A percentile compares a stretch with the other conserved stretches of the same genome.
phyloP scores from a whole-genome alignment of 1,140 invertebrate genomes.

The Drosophila kepulauana region DNA sequence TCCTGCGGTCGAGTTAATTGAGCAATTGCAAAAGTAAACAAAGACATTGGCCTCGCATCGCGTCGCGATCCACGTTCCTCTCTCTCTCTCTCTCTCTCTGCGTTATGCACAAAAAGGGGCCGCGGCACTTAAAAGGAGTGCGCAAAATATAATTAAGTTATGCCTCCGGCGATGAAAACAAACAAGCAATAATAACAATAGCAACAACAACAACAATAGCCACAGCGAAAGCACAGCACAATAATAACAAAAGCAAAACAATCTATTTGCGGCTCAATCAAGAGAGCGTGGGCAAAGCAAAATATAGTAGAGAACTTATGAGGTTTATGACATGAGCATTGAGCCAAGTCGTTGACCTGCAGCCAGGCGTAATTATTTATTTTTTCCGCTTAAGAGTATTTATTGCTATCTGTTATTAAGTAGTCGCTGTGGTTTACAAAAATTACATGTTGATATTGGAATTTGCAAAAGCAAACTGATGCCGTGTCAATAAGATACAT shows the following conservation, averaged over 20 bases:
- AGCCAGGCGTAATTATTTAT: background rate
- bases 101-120: background rate
- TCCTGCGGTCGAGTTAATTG: slow-evolving; percentile 62
- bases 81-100: too few species aligned
- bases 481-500: too few species aligned
- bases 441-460: background rate
- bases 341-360: slow-evolving; percentile 9
- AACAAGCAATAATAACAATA: slow-evolving; percentile 43
- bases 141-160: slow-evolving; percentile 64
- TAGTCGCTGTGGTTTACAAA: background rate
- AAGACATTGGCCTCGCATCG: slow-evolving; percentile 27
- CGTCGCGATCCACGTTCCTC: too few species aligned
- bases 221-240: background rate
- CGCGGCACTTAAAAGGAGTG: slow-evolving; percentile 39
- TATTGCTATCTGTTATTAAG: background rate
- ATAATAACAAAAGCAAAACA: slow-evolving; percentile 26
- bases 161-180: slow-evolving; percentile 46
- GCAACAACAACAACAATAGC: slow-evolving; percentile 10
- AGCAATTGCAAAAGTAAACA: slow-evolving; percentile 66
- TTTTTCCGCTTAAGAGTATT: background rate
- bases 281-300: background rate
- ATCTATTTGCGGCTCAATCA: slow-evolving; percentile 18
- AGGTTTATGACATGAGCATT: background rate
- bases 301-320: background rate
- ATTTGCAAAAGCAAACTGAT: too few species aligned